Percentiles rank a stretch among this genome's conserved stretches.
These are phyloP conservation scores for Silurus lanzhouensis DNA, from an alignment of 2,797 vertebrate genomes.

Conservation along the genomic window DNA sequence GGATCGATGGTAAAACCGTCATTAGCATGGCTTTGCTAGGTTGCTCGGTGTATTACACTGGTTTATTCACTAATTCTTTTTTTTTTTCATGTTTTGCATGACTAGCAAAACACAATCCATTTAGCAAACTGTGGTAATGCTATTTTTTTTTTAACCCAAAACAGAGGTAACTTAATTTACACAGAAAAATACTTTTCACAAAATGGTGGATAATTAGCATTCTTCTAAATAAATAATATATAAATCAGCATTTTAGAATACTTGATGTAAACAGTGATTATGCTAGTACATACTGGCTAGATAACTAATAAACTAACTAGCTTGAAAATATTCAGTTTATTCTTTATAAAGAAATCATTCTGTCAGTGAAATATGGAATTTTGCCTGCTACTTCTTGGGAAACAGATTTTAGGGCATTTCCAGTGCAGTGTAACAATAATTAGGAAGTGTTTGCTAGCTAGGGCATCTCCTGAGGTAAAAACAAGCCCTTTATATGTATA, in stretches of 20 bases:
- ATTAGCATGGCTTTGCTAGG: neutral
- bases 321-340: neutral
- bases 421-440: neutral
- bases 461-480: neutral
- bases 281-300: neutral
- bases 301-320: neutral
- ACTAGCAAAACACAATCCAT: neutral
- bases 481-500: neutral
- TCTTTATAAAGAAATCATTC: neutral
- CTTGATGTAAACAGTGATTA: neutral
- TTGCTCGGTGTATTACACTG: no score
- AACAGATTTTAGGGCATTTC: neutral
- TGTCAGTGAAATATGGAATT: neutral
- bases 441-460: neutral
- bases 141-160: neutral
- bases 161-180: neutral
- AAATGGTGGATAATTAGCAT: neutral
- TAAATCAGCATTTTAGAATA: neutral
- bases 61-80: no score
- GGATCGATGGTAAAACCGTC: neutral
- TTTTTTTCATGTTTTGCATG: neutral
- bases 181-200: neutral
- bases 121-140: no score
- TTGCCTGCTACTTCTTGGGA: neutral
- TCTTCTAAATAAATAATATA: neutral